Base-by-base conservation (phyloP, 1,140 invertebrate species). In the Andrena cerasifolii region DNA sequence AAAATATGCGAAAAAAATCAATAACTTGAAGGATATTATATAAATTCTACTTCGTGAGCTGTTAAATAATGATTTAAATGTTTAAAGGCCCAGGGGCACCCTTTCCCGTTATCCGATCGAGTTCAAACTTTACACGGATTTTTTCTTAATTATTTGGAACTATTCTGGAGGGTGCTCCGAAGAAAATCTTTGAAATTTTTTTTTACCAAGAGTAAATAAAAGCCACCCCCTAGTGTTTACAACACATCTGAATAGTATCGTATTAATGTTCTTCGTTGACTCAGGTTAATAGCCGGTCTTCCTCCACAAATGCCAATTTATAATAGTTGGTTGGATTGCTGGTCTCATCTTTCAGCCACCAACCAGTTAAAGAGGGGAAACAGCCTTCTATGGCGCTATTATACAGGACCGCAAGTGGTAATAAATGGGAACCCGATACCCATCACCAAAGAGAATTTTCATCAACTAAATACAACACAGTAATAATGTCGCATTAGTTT, bases 281-380 rank as follows among this genome's bases (percentile, higher is more conserved):
- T 79, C 33, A 96, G 96, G 61, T 93, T 98, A 21, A 91, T 92
- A 80, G 96, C 97, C 45, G 97, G 96, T 33, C 92, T 94, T 49
- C 96, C 96, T 24, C 96, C 97, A 2, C 91, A 94, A 14, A 98
- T 98, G 97, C 96, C 97, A 45, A 90, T 94, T 24, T 98, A 98
- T 87, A 90, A 89, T 3, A 94, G 92, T 62, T 98, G 97, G 97
- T 88, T 94, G 2, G 93, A 96, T 72, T 98, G 97, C 90, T 97
- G 96, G 95, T 93, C 92, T 26, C 95, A 98, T 86, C 90, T 99
- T 47, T 93, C 95, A 14, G 88, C 90, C 51, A 94, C 94, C 28
- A 95, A 96, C 71, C 96, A 98, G 86, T 93, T 98, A 36, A 98
- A 97, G 89, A 94, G 97, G 61, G 97, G 97, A 7, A 96, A 96